Evolutionary conservation across 1,140 invertebrate genomes (phyloP).

Genomic region (Leptopilina boulardi): DNA sequence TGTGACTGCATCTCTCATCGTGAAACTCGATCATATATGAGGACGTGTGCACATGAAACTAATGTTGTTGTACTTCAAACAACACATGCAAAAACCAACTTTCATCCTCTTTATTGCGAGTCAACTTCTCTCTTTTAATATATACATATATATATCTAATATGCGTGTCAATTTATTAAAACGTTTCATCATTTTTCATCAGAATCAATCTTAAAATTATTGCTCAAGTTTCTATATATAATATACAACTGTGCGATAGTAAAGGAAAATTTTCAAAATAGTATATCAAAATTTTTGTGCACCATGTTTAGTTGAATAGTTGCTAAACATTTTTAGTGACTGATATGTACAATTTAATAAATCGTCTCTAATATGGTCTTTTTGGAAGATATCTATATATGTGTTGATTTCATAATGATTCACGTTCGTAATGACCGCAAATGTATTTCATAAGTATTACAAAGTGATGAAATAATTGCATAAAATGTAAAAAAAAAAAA

Average conservation of each 20-base stretch:
- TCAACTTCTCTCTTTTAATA: background rate
- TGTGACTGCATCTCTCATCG: conserved; percentile 33
- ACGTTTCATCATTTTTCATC: background rate
- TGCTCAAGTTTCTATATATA: too few species aligned
- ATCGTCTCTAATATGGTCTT: too few species aligned
- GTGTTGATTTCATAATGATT: background rate
- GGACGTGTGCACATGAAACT: conserved; percentile 24
- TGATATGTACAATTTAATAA: too few species aligned
- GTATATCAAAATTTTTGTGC: too few species aligned
- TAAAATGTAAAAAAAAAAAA: background rate
- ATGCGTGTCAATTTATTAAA: conserved; percentile 15
- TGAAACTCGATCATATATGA: conserved; percentile 37
- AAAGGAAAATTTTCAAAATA: too few species aligned
- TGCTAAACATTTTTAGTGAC: too few species aligned
- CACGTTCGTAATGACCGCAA: background rate
- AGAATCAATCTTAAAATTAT: background rate
- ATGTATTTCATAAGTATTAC: background rate
- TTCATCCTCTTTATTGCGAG: conserved; percentile 26
- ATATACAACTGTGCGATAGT: too few species aligned
- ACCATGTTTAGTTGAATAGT: too few species aligned
- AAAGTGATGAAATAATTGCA: conserved; percentile 8
- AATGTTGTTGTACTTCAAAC: conserved; percentile 24
- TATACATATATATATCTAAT: too few species aligned
- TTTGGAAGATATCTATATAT: background rate
- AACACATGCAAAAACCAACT: conserved; percentile 25